These are phyloP conservation scores for Agelas oroides DNA, from an alignment of 37 sponge, comb jelly and placozoan species.

Conservation along the genomic window DNA sequence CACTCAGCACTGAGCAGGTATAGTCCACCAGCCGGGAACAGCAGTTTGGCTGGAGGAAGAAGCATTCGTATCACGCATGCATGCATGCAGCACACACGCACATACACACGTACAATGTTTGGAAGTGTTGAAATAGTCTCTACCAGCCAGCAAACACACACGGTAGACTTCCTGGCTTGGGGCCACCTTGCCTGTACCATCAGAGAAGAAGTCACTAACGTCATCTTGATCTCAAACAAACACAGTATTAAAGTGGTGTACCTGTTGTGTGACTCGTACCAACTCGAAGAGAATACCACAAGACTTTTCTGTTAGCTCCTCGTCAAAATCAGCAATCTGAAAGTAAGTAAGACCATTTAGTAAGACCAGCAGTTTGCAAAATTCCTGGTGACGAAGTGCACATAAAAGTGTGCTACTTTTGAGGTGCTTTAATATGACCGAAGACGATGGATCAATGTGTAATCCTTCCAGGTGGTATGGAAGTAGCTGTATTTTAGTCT, in stretches of 20 bases:
- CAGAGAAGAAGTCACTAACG: not conserved
- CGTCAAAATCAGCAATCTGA: not conserved
- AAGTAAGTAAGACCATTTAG: too few species aligned
- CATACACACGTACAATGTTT: not conserved
- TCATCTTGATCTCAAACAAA: not conserved
- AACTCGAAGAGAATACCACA: slow-evolving; percentile 53
- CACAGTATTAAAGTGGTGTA: not conserved
- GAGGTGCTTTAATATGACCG: too few species aligned
- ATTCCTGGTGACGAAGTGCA: too few species aligned
- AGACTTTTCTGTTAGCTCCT: slow-evolving; percentile 41
- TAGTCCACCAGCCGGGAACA: slow-evolving; percentile 12
- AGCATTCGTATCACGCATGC: too few species aligned
- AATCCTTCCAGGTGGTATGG: too few species aligned
- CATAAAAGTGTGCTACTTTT: too few species aligned
- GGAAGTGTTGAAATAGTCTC: not conserved
- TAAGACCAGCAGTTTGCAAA: too few species aligned
- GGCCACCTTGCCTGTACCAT: slow-evolving; percentile 42
- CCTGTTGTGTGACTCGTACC: slow-evolving; percentile 38
- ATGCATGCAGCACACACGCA: too few species aligned
- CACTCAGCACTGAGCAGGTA: not conserved
- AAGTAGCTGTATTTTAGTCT: too few species aligned
- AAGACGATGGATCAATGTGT: too few species aligned
- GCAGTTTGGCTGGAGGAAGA: not conserved
- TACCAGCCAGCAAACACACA: slow-evolving; percentile 20
- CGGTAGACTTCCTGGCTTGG: slow-evolving; percentile 1